Conservation (phyloP, 2,113 vertebrate species). For the Todiramphus chloris region DNA sequence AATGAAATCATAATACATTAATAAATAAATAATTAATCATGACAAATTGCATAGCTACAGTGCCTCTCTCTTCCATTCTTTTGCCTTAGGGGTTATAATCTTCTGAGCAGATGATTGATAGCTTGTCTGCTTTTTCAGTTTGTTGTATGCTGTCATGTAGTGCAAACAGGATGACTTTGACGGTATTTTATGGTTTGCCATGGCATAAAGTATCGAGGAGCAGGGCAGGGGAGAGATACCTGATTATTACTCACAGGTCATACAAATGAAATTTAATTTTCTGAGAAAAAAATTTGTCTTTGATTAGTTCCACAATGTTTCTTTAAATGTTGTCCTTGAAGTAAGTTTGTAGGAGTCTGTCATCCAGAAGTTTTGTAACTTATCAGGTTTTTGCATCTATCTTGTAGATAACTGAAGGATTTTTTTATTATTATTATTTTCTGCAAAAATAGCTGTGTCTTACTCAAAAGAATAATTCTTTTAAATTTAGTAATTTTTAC, state of each 20-base stretch:
- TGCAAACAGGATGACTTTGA: background rate
- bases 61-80: background rate
- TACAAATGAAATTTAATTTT: background rate
- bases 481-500: background rate
- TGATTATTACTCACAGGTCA: fast-evolving
- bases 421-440: background rate
- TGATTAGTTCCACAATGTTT: background rate
- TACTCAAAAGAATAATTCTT: background rate
- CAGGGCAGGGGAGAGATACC: background rate
- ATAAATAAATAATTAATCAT: background rate
- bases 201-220: background rate
- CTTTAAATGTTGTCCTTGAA: background rate
- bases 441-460: background rate
- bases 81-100: background rate
- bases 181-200: background rate
- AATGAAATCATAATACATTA: background rate
- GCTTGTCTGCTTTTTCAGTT: background rate
- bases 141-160: background rate
- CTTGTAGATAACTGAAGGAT: background rate
- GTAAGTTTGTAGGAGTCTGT: background rate
- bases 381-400: background rate
- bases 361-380: background rate
- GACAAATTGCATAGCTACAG: background rate
- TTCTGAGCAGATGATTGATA: background rate
- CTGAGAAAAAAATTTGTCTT: background rate